These are phyloP conservation scores for Electrona antarctica DNA, from an alignment of 2,113 vertebrate genomes.

Conservation along the genomic window DNA sequence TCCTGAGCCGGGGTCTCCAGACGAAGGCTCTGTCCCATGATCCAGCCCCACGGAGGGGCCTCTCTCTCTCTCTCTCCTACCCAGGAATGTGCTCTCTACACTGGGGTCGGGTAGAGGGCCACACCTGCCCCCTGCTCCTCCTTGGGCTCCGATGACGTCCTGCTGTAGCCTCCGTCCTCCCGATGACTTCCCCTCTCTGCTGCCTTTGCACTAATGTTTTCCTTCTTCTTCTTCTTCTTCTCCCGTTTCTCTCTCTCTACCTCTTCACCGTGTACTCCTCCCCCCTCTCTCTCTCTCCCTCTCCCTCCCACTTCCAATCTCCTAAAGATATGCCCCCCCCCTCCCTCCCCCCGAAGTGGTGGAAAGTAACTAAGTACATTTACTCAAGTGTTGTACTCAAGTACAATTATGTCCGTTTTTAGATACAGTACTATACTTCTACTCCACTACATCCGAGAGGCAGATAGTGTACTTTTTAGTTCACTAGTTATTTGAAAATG, in stretches of 20 bases:
- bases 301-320: slow-evolving; percentile 58
- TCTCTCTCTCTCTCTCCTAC: slow-evolving; percentile 50
- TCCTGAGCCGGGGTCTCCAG: slow-evolving; percentile 72
- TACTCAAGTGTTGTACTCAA: too few species aligned
- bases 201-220: slow-evolving; percentile 70
- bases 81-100: slow-evolving; percentile 37
- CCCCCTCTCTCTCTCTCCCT: slow-evolving; percentile 50
- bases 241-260: slow-evolving; percentile 59
- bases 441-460: too few species aligned
- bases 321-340: slow-evolving; percentile 65
- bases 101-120: slow-evolving; percentile 16
- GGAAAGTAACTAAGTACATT: too few species aligned
- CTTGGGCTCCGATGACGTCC: background rate
- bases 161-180: slow-evolving; percentile 39
- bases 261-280: slow-evolving; percentile 17
- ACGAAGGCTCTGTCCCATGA: slow-evolving; percentile 82
- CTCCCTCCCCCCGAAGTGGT: slow-evolving; percentile 35
- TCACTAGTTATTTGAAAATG: too few species aligned
- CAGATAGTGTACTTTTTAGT: too few species aligned
- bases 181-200: slow-evolving; percentile 51
- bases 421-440: too few species aligned
- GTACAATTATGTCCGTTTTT: too few species aligned
- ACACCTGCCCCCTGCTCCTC: slow-evolving; percentile 44
- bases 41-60: slow-evolving; percentile 76
- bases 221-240: slow-evolving; percentile 81